These are phyloP conservation scores for Gastrophryne carolinensis DNA, from an alignment of 2,797 vertebrate genomes.

Conservation along the genomic window DNA sequence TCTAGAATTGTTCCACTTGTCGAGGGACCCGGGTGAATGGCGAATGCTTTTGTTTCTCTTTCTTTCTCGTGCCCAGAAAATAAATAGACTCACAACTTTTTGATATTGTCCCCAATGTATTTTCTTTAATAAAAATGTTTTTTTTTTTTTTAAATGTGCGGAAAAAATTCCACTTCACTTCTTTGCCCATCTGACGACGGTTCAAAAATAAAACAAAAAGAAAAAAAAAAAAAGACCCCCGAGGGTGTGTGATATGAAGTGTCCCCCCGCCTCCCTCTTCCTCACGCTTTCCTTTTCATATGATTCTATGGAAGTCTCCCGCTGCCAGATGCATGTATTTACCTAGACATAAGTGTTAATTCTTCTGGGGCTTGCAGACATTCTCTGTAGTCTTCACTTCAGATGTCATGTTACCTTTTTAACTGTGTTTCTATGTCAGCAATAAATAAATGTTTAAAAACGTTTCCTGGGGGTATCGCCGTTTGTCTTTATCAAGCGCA, in stretches of 20 bases:
- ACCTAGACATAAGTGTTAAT: conserved; percentile 57
- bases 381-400: conserved; percentile 51
- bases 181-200: conserved; percentile 57
- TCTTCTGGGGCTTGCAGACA: conserved; percentile 62
- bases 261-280: conserved; percentile 51
- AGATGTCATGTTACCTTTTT: conserved; percentile 49
- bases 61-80: conserved; percentile 73
- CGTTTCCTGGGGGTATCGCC: neutral
- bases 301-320: conserved; percentile 20
- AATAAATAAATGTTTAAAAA: conserved; percentile 53
- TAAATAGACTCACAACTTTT: conserved; percentile 77
- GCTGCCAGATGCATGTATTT: conserved; percentile 62
- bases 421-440: conserved; percentile 54
- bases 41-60: conserved; percentile 69
- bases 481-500: neutral
- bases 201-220: too few relatives aligned
- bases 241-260: conserved; percentile 54
- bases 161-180: conserved; percentile 62
- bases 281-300: conserved; percentile 56
- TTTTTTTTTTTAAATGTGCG: conserved; percentile 73
- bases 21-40: conserved; percentile 79
- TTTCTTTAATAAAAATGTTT: conserved; percentile 72
- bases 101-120: conserved; percentile 86
- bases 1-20: conserved; percentile 67
- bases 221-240: too few relatives aligned